A percentile compares a stretch with the other conserved stretches of the same genome.
Conservation (phyloP, 2,888 invertebrate genomes). For the Dryomyza anilis region DNA sequence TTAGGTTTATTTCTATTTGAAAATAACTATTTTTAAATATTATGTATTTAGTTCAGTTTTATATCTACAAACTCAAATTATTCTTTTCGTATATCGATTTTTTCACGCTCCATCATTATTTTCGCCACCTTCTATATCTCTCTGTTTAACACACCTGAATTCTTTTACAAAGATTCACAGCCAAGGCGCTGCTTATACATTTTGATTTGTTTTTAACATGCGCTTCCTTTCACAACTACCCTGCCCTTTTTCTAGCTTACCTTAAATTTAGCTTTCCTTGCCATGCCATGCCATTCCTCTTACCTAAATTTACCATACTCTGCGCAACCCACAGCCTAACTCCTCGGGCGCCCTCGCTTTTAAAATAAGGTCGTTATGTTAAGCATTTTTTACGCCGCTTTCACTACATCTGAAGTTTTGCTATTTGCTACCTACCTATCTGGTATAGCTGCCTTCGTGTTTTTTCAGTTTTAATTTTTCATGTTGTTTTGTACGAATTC, state of each 20-base stretch:
- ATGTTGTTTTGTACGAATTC: neutral
- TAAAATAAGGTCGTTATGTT: slow-evolving; percentile 25
- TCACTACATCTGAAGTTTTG: slow-evolving; percentile 1
- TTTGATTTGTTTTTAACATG: neutral
- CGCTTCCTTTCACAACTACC: neutral
- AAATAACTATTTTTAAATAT: too few relatives aligned
- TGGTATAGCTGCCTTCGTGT: slow-evolving; percentile 6
- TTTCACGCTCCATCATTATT: too few relatives aligned
- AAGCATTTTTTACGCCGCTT: slow-evolving; percentile 18
- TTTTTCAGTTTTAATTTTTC: neutral
- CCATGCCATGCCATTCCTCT: too few relatives aligned
- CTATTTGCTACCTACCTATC: neutral
- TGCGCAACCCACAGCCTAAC: neutral
- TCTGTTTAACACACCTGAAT: slow-evolving; percentile 31
- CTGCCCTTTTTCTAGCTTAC: neutral
- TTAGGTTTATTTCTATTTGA: too few relatives aligned
- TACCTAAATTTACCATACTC: too few relatives aligned
- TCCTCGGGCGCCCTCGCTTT: neutral
- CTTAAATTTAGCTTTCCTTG: neutral
- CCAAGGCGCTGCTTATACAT: neutral
- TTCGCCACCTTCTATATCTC: too few relatives aligned
- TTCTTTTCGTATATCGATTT: too few relatives aligned
- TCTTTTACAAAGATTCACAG: slow-evolving; percentile 16
- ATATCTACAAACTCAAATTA: too few relatives aligned
- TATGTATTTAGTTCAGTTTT: too few relatives aligned